These are phyloP conservation scores for Menidia beryllina DNA, from an alignment of 2,113 vertebrate species.

Conservation along the genomic window DNA sequence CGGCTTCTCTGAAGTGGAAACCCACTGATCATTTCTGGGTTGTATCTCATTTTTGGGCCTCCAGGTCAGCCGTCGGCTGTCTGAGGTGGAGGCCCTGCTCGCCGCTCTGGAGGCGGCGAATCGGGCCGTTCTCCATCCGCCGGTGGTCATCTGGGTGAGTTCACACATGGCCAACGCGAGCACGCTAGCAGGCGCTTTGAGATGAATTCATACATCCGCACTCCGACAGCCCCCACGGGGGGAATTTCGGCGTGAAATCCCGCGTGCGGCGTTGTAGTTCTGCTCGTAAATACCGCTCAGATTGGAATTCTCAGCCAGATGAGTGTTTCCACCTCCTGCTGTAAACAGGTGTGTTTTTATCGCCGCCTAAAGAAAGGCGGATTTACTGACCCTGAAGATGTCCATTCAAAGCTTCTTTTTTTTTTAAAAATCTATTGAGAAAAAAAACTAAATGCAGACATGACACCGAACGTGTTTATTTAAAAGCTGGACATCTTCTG, in stretches of 20 bases:
- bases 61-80: conserved; percentile 59
- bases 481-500: too few relatives aligned
- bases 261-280: background rate
- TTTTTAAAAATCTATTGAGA: too few relatives aligned
- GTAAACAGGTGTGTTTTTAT: background rate
- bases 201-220: too few relatives aligned
- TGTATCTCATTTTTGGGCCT: background rate
- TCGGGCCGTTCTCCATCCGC: conserved; percentile 70
- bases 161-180: background rate
- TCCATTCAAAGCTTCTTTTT: too few relatives aligned
- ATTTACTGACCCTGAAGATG: conserved; percentile 8
- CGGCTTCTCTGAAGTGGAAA: conserved; percentile 11
- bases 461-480: too few relatives aligned
- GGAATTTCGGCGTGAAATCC: background rate
- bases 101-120: conserved; percentile 48
- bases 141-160: conserved; percentile 81
- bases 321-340: conserved; percentile 9
- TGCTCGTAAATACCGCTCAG: background rate
- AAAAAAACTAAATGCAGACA: too few relatives aligned
- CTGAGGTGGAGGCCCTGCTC: conserved; percentile 55
- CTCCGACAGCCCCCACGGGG: background rate
- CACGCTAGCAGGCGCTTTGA: background rate
- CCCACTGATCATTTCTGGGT: background rate
- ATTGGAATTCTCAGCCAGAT: background rate
- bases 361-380: conserved; percentile 24